phyloP scores from a whole-genome alignment of 2,888 invertebrate genomes.

The Caenorhabditis sp. region DNA sequence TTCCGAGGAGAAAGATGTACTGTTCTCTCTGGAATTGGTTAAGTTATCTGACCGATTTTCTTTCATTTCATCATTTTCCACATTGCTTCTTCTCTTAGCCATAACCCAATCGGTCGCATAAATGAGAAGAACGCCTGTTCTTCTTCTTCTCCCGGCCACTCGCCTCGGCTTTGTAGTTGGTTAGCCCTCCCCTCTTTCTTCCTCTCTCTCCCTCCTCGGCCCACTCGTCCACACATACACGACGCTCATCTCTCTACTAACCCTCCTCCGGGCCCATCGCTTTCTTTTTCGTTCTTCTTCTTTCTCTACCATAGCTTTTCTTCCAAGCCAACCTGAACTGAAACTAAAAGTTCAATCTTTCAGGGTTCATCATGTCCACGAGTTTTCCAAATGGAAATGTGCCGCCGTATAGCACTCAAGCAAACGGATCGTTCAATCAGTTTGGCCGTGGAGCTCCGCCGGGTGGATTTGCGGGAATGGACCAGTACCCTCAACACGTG shows the following conservation, averaged over 20 bases:
- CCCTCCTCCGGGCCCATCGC: slow-evolving; percentile 40
- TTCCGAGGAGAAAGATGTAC: too few relatives aligned
- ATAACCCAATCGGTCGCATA: slow-evolving; percentile 52
- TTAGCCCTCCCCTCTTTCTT: slow-evolving; percentile 34
- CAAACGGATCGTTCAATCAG: slow-evolving; percentile 46
- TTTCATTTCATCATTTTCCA: slow-evolving; percentile 1
- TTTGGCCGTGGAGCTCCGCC: slow-evolving; percentile 14
- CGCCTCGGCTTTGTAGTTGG: slow-evolving; percentile 53
- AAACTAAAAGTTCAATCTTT: too few relatives aligned
- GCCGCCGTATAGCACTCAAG: slow-evolving; percentile 42
- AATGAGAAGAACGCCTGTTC: slow-evolving; percentile 56
- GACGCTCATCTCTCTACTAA: slow-evolving; percentile 49
- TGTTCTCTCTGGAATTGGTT: not conserved
- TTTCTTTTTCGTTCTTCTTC: slow-evolving; percentile 15
- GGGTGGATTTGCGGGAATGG: slow-evolving; percentile 27
- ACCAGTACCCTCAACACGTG: slow-evolving; percentile 26
- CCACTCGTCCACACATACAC: slow-evolving; percentile 33
- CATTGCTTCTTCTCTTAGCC: slow-evolving; percentile 29
- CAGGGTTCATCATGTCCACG: slow-evolving; percentile 54
- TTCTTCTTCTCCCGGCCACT: slow-evolving; percentile 31
- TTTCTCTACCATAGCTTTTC: slow-evolving; percentile 27
- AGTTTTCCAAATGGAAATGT: slow-evolving; percentile 55
- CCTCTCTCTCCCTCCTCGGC: slow-evolving; percentile 31
- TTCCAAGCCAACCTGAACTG: not conserved
- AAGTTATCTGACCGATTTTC: not conserved